A percentile compares a stretch with the other conserved stretches of the same genome.
Conservation (phyloP, 2,113 vertebrate genomes). For the Barbus barbus region DNA sequence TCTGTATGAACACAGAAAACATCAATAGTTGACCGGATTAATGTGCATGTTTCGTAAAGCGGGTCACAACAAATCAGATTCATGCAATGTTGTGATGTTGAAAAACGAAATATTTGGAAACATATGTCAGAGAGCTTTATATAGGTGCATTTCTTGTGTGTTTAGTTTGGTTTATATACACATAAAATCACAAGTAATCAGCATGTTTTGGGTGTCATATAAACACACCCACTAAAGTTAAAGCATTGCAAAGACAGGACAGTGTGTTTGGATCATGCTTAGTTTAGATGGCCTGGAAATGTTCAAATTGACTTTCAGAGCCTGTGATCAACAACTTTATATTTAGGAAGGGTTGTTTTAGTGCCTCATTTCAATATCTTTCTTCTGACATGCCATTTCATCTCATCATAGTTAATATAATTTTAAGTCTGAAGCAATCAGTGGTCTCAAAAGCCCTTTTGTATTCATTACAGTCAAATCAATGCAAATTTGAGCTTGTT, state of each 20-base stretch:
- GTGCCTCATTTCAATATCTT: neutral
- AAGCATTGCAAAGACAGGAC: neutral
- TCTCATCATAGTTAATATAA: neutral
- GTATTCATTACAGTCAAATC: neutral
- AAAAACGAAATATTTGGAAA: no score
- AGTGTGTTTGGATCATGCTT: neutral
- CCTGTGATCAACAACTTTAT: neutral
- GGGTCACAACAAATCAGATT: no score
- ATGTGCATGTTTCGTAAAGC: no score
- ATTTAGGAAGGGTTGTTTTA: neutral
- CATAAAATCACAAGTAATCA: no score
- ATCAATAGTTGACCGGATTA: no score
- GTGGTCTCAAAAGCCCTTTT: neutral
- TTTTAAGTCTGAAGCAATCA: neutral
- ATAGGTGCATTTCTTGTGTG: no score
- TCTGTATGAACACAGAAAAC: no score
- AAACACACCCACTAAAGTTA: constrained; percentile 21
- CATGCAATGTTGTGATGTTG: no score
- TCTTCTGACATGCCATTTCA: neutral
- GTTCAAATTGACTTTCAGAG: neutral
- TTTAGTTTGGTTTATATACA: no score
- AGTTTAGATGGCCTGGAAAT: no score
- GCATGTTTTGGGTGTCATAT: neutral
- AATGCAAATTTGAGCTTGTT: constrained; percentile 9
- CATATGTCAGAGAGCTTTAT: no score